Conservation (phyloP, 1,140 invertebrate species). For the Chlorops oryzae region DNA sequence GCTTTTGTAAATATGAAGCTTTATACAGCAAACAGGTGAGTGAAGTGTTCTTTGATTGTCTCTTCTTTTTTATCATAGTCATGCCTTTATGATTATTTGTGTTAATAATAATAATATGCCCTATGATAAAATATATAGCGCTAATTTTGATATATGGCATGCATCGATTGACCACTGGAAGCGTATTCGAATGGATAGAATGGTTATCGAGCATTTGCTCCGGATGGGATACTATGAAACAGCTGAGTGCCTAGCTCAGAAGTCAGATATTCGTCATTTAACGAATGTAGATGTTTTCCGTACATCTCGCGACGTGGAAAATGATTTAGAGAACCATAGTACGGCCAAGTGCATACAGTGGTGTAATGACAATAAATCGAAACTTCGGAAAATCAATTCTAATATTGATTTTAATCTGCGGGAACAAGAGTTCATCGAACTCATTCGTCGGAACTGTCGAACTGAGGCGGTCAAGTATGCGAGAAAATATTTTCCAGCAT, state of each 20-base stretch:
- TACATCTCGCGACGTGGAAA: constrained; percentile 82
- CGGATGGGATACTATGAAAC: constrained; percentile 92
- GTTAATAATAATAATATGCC: too few species aligned
- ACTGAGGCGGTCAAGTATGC: constrained; percentile 92
- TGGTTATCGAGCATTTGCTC: constrained; percentile 96
- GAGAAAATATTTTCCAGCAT: constrained; percentile 82
- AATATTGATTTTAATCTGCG: constrained; percentile 88
- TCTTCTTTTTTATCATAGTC: neutral
- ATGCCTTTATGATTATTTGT: too few species aligned
- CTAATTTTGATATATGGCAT: constrained; percentile 46
- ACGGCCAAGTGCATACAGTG: constrained; percentile 87
- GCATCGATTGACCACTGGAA: constrained; percentile 70
- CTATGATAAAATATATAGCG: too few species aligned
- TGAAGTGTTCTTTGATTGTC: neutral
- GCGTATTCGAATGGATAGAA: constrained; percentile 76
- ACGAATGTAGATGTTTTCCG: constrained; percentile 87
- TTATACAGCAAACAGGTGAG: too few species aligned
- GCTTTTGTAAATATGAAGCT: too few species aligned
- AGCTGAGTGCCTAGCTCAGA: constrained; percentile 77
- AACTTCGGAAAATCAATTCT: constrained; percentile 85
- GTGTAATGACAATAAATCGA: constrained; percentile 97
- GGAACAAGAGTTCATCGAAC: constrained; percentile 92
- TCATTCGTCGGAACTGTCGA: constrained; percentile 77
- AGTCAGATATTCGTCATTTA: constrained; percentile 76
- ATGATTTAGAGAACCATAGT: constrained; percentile 69